phyloP scores from a whole-genome alignment of 2,113 vertebrate genomes.

The Tragelaphus scriptus region DNA sequence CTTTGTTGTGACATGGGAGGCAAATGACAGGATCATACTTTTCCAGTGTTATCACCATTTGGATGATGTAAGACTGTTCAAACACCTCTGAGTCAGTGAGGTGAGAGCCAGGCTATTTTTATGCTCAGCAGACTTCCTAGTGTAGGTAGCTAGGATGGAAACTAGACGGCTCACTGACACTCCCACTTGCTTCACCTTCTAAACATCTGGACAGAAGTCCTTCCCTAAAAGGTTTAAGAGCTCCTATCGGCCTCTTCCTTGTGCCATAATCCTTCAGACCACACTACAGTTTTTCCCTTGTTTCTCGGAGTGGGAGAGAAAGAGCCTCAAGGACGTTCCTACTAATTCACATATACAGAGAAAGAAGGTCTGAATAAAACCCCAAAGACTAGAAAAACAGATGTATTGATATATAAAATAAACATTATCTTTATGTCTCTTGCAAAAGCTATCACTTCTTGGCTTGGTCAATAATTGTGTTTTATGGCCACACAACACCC shows the following conservation, averaged over 20 bases:
- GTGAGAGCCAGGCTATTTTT: neutral
- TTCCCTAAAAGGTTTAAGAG: neutral
- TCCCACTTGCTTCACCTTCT: neutral
- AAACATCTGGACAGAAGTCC: neutral
- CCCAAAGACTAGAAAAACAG: neutral
- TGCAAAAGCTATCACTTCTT: slow-evolving; percentile 21
- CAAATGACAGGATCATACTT: neutral
- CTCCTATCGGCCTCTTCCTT: neutral
- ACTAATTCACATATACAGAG: neutral
- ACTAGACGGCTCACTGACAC: neutral
- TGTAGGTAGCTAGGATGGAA: neutral
- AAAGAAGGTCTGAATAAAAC: neutral
- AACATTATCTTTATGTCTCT: slow-evolving; percentile 1
- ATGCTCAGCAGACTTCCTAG: neutral
- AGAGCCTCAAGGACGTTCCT: neutral
- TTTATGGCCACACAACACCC: slow-evolving; percentile 32
- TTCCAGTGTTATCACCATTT: neutral
- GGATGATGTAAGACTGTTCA: neutral
- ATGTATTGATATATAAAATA: neutral
- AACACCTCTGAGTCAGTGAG: neutral
- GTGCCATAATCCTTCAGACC: neutral
- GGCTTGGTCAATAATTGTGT: slow-evolving; percentile 39
- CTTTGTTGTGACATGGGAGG: neutral
- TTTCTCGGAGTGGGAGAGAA: neutral
- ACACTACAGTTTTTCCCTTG: neutral